Conservation (phyloP, 2,113 vertebrate genomes). For the Balaeniceps rex region DNA sequence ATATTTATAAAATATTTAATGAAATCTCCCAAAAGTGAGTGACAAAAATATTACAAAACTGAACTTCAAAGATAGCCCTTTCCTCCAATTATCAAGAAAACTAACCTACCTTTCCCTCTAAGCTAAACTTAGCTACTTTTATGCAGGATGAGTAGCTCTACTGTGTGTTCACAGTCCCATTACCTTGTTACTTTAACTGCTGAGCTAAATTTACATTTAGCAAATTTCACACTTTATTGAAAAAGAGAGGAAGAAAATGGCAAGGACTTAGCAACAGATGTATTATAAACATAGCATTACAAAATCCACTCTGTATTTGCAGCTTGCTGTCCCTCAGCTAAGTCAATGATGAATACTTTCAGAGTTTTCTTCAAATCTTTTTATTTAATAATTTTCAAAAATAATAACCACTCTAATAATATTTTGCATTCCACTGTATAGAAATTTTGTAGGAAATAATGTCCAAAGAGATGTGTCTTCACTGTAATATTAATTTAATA, state of each 20-base stretch:
- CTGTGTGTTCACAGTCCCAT: not conserved
- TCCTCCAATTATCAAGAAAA: not conserved
- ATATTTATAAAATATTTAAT: not conserved
- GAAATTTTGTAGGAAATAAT: not conserved
- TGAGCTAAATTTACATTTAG: not conserved
- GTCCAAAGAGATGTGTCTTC: not conserved
- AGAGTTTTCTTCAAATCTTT: not conserved
- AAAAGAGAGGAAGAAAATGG: not conserved
- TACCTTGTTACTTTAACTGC: not conserved
- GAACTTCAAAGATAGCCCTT: not conserved
- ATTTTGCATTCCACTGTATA: not conserved
- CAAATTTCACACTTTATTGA: not conserved
- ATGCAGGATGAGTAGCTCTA: not conserved
- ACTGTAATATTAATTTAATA: constrained; percentile 11
- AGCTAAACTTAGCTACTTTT: not conserved
- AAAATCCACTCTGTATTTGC: not conserved
- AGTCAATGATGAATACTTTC: not conserved
- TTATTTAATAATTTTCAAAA: not conserved
- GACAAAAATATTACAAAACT: not conserved
- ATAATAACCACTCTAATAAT: not conserved
- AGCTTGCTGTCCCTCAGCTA: not conserved
- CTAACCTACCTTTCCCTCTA: not conserved
- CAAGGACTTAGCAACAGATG: not conserved
- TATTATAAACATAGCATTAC: not conserved
- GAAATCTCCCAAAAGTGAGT: not conserved